Evolutionary conservation across 2,888 invertebrate species (phyloP), one percentile per base, ranked within the genome.

Genomic region (Platypus cylindrus): DNA sequence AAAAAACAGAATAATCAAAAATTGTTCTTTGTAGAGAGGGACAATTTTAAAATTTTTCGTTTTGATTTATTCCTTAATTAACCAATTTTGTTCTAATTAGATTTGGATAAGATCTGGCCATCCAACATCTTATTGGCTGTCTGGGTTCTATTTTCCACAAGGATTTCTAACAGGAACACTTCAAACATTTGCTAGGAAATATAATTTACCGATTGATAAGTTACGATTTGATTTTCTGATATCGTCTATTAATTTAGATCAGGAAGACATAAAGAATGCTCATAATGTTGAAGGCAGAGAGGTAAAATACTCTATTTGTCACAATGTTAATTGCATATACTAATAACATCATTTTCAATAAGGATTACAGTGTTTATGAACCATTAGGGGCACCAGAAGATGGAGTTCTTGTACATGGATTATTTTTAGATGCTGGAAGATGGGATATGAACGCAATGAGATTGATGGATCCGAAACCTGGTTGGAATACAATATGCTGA

Each of bases 61-160:
- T 8, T 16, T 11, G 17, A 14, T 31, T 11, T 20, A 9, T 14
- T 7, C 7, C 30, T 7, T 15, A 8, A 11, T 14, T 14, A 14
- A 15, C 8, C 5, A 9, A 26, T 23, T 17, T 9, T 28, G 38
- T 26, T 37, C 24, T 40, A 64, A 60, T 36, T 60, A 77, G 76
- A 75, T 65, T 48, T 89, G 79, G 83, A 62, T 79, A 14, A 55
- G 70, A 34, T 68, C 72, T 3, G 81, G 78, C 1, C 72, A 73
- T 32, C 89, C 89, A 17, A 68, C 71, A 2, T 83, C 85, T 17
- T 90, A 80, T 60, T 94, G 93, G 94, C 66, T 94, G 34, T 86
- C 91, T 34, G 94, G 91, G 1, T 75, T 93, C 53, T 93, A 84
- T 63, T 93, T 93, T 59, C 91, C 91, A 0, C 91, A 93, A 66